Base-by-base conservation (phyloP, 2,113 vertebrate species). In the Engystomops pustulosus region DNA sequence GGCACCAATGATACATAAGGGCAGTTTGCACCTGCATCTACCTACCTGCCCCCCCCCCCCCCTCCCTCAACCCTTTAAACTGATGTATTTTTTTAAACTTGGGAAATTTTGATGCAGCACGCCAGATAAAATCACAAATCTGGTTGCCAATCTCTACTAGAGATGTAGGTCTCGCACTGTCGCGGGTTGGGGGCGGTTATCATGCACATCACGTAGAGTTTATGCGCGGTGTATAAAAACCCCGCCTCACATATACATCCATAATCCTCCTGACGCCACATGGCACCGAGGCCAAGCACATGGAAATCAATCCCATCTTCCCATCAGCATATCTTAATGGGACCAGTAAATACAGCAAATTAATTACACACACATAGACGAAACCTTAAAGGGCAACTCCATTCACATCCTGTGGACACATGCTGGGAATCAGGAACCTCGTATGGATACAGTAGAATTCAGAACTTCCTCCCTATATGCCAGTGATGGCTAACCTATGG, bases 261-360 rank as follows among this genome's bases (percentile, higher is more conserved):
- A n/a, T 76, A 76, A 76, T 76, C 74, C 49, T 44, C 74, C 74
- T 53, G 74, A 18, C 74, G 8, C 0, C 55, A 34, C 9, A 32
- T 20, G 74, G 74, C 32, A 34, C 49, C 53, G 23, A 76, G 74
- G 74, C 27, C 74, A 34, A 36, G 55, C 49, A 11, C 74, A 76
- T 55, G 74, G 30, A 53, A 36, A 76, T 53, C 74, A 34, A 76
- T 76, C 47, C 74, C 49, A 76, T 76, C 20, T 53, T 55, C 47
- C 74, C 69, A 71, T 71, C 36, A 71, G 69, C 38, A 71, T 71
- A 45, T 23, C 44, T 71, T 76, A 76, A 53, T 55, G 74, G 32
- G 30, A 76, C 17, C 18, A n/a, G 49, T 76, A 76, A 76, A 76
- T 76, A 76, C 18, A 30, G 74, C 47, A 76, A 76, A 76, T 76